Base-by-base conservation (phyloP, 1,140 invertebrate genomes). In the Hycleus cichorii region DNA sequence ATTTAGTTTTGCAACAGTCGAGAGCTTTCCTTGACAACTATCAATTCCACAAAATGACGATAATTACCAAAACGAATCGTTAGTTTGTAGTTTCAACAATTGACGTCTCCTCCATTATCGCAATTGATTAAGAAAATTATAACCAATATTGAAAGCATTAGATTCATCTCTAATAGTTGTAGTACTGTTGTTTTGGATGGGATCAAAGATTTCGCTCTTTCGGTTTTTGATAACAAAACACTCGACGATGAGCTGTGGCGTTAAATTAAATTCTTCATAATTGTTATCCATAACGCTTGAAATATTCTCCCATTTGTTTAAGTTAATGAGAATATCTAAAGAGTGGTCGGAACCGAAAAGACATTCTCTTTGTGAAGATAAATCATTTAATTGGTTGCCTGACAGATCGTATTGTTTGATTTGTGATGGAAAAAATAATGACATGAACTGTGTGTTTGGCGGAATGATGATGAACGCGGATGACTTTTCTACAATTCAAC, bases 351-450 rank as follows among this genome's bases (percentile, higher is more conserved):
- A 39, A 45, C 51, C 44, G 42, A 26, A 52, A 43, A 47, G 46
- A 53, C 58, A 42, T 54, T 54, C 32, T 32, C 32, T 32, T 32
- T 32, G 32, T 32, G 54, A 57, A 57, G 61, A 63, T 58, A 63
- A 59, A 63, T 63, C 58, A 63, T 60, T 45, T 57, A 63, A 63
- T 63, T 63, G 61, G 53, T 60, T 54, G 48, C 39, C 53, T 63
- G 61, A 63, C 61, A 63, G 61, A 63, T 63, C 57, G 61, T 57
- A 63, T 63, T 63, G 61, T 63, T 63, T 63, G 32, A 48, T 58
- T 42, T 48, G 32, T 18, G 18, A 18, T 3, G 0, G 4, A 7
- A 32, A 58, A 60, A 57, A 38, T 59, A 48, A 63, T 63, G 47
- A 63, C 56, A 63, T 62, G 57, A 58, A 25, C 42, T 47, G 45